Conservation (phyloP, 2,888 invertebrate species). For the Cactoblastis cactorum region DNA sequence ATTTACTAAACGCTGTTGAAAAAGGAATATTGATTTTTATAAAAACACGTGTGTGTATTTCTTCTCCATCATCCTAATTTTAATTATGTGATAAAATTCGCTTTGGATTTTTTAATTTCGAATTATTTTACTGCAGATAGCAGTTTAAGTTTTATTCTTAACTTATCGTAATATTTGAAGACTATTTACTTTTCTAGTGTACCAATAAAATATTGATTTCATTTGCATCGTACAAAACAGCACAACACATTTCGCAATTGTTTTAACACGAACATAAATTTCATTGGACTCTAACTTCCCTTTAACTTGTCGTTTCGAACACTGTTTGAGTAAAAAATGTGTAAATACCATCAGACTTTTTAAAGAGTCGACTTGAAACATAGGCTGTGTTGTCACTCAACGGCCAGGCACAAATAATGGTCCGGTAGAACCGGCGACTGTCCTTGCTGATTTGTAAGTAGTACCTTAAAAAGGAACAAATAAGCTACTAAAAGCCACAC, state of each 20-base stretch:
- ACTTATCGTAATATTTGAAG: no score
- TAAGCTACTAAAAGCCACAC: conserved; percentile 6
- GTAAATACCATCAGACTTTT: conserved; percentile 7
- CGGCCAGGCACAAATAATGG: conserved; percentile 7
- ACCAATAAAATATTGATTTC: no score
- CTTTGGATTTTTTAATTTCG: no score
- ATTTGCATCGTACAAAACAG: neutral
- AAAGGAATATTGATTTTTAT: no score
- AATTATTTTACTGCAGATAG: no score
- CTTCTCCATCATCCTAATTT: no score
- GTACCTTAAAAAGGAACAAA: conserved; percentile 6
- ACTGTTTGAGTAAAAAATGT: neutral
- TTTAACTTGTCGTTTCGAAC: neutral
- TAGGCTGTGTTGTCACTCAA: conserved; percentile 10
- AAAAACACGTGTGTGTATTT: no score
- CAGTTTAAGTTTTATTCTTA: no score
- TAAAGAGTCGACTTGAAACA: conserved; percentile 5
- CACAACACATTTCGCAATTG: neutral
- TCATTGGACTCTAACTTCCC: neutral
- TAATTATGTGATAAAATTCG: no score
- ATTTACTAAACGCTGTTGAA: no score
- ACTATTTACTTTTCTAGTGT: no score
- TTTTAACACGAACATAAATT: neutral
- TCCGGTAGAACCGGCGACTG: neutral
- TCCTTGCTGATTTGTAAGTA: conserved; percentile 7